Evolutionary conservation across 2,113 vertebrate species (phyloP), one percentile per base, ranked within the genome.

Genomic region (Gila orcuttii): DNA sequence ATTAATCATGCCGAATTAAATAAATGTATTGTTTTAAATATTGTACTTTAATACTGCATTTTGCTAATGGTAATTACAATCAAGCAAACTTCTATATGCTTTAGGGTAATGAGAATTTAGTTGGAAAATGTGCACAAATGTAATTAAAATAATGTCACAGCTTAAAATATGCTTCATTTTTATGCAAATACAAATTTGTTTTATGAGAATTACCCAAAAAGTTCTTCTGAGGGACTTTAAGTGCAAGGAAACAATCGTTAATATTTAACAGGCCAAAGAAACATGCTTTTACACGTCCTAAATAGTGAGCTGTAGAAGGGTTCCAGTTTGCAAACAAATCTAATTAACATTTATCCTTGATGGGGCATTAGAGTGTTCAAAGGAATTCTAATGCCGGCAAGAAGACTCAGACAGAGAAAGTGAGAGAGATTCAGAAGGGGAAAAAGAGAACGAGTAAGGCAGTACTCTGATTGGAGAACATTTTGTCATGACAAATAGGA

Each of bases 341-440:
- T 78, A 89, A 91, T 91, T 90, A 91, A 89, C 88, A 88, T 89
- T 86, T 90, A 88, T 83, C 86, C 85, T 87, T 87, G 89, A 90
- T 82, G 85, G 82, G 82, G 52, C 76, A 59, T 83, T 85, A 28
- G 47, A 79, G 74, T 66, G 84, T 91, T 93, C 87, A 74, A 90
- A 87, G 85, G 91, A 90, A 73, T 68, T 79, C 77, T 86, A 69
- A 88, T 84, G 81, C n/a, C 17, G 57, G 74, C 73, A 73, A 76
- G 36, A 87, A 36, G 33, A 33, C 36, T 66, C 86, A 23, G 28
- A 50, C 33, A 69, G 68, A 69, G 77, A 78, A 81, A 4, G 23
- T 19, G 73, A 62, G 60, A 10, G 50, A 62, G 33, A 36, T 62
- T 17, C 47, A 76, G 74, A 76, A 19, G 0, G 6, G 45, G 45